Evolutionary conservation across 2,888 invertebrate species (phyloP), one percentile per base, ranked within the genome.

Genomic region (Agrypnus murinus): DNA sequence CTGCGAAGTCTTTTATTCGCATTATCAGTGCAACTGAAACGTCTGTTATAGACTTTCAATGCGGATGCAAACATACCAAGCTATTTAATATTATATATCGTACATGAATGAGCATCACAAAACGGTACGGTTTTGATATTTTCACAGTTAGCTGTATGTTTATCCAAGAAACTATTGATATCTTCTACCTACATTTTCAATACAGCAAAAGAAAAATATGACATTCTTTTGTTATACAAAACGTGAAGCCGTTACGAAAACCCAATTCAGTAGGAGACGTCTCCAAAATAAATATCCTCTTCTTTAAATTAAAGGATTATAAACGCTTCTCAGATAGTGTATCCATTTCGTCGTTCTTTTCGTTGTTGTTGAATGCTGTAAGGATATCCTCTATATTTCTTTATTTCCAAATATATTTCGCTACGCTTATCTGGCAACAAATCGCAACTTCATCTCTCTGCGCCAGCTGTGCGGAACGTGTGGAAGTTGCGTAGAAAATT

Each of bases 381-480:
- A 64, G 69, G 69, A 63, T 63, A 63, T 64, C 58, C 69, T 63
- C 63, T 63, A 69, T 64, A 69, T 64, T 63, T 63, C 67, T 63
- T 69, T 69, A 64, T 69, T 69, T 50, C 46, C 45, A 69, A 69
- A 69, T 63, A 69, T 69, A 69, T 64, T 69, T 69, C 57, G 46
- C 48, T 64, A 57, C 45, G 69, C 57, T 65, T 69, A 63, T 63
- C 62, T 69, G 63, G 48, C 63, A 69, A 69, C 69, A 69, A 69
- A 69, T 69, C 69, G 69, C 50, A 64, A 55, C 69, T 63, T 69
- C 69, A 69, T 63, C 69, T 66, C 69, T 66, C 59, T 69, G 69
- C 57, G 63, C 63, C 69, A 69, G 69, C 69, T 69, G 69, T 64
- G 69, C 60, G 69, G 58, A 69, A 69, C 69, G 69, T 69, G 68